Percentiles rank a stretch among this genome's conserved stretches.
These are phyloP conservation scores for Typhlomys cinereus DNA, from an alignment of 2,113 vertebrate species.

Conservation along the genomic window DNA sequence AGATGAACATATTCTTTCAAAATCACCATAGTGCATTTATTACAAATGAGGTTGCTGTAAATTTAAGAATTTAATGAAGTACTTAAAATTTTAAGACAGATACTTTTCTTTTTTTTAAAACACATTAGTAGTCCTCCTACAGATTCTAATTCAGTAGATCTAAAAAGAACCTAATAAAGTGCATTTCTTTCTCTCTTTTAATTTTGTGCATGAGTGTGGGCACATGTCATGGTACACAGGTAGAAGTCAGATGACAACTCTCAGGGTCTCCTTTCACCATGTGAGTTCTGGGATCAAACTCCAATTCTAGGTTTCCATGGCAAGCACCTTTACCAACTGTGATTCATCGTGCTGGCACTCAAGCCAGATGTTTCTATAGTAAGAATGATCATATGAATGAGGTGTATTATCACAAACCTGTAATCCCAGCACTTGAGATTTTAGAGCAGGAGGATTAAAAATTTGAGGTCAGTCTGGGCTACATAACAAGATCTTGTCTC, in stretches of 20 bases:
- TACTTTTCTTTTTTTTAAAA: too few relatives aligned
- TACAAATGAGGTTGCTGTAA: slow-evolving; percentile 32
- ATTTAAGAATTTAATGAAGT: slow-evolving; percentile 59
- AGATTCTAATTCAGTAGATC: too few relatives aligned
- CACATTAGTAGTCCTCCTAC: too few relatives aligned
- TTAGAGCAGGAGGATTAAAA: background rate
- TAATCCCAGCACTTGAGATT: background rate
- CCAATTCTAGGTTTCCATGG: too few relatives aligned
- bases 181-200: too few relatives aligned
- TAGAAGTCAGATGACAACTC: too few relatives aligned
- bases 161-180: too few relatives aligned
- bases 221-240: too few relatives aligned
- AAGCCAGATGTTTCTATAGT: slow-evolving; percentile 47
- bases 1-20: slow-evolving; percentile 33
- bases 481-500: background rate
- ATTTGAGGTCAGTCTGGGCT: background rate
- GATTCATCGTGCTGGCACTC: too few relatives aligned
- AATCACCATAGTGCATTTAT: slow-evolving; percentile 15
- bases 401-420: background rate
- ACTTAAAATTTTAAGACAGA: too few relatives aligned
- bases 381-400: background rate
- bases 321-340: too few relatives aligned
- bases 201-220: too few relatives aligned
- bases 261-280: background rate
- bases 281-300: background rate